Conservation (phyloP, 92 coral and sea anemone species). For the Epizoanthus scotinus region DNA sequence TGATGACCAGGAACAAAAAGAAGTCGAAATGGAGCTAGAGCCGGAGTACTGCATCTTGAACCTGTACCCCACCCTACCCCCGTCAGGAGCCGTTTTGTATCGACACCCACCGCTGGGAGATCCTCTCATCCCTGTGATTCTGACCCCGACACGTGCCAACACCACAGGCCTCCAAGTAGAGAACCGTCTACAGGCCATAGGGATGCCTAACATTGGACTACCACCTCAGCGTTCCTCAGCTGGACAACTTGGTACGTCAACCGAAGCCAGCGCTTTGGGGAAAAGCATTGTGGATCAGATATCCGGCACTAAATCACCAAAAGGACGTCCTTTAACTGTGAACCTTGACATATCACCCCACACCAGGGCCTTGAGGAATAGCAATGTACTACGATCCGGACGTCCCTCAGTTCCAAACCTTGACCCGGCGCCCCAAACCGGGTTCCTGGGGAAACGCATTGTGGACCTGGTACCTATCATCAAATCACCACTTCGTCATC, state of each 20-base stretch:
- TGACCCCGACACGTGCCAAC: not conserved
- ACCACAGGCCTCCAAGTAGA: not conserved
- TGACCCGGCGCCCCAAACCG: not conserved
- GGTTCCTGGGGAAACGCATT: not conserved
- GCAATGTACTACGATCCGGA: not conserved
- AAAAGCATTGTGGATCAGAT: too few species aligned
- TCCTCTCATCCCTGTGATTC: slow-evolving; percentile 11
- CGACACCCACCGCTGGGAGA: slow-evolving; percentile 20
- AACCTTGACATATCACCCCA: not conserved
- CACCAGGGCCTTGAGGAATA: not conserved
- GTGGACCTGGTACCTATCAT: not conserved
- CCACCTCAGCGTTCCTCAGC: not conserved
- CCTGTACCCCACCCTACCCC: slow-evolving; percentile 10
- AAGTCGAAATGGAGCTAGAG: not conserved
- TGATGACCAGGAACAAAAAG: not conserved
- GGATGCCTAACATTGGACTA: not conserved
- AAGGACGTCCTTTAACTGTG: not conserved
- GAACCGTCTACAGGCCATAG: not conserved
- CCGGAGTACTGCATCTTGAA: slow-evolving; percentile 16
- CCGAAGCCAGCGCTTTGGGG: not conserved
- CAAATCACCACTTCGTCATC: not conserved
- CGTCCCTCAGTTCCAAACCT: not conserved
- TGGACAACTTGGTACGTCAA: not conserved
- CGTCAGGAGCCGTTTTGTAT: slow-evolving; percentile 1
- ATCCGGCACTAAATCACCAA: not conserved